phyloP scores from a whole-genome alignment of 2,888 invertebrate species.

The Ptychoptera contaminata region DNA sequence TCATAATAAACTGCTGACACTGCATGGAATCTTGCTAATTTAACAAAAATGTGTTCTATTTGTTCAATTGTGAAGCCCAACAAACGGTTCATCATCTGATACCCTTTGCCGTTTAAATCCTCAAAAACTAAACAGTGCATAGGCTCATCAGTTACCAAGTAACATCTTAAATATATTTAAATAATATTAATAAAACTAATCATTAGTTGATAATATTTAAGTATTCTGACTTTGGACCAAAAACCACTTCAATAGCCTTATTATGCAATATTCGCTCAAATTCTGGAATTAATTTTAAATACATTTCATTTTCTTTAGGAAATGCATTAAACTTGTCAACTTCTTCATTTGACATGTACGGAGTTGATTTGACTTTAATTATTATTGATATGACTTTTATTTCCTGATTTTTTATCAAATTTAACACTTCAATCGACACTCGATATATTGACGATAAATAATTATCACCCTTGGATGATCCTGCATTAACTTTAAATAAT shows the following conservation, averaged over 20 bases:
- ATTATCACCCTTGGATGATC: slow-evolving; percentile 23
- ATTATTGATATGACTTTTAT: no score
- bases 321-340: slow-evolving; percentile 13
- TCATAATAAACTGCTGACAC: slow-evolving; percentile 33
- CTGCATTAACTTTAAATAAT: slow-evolving; percentile 14
- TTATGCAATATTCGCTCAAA: slow-evolving; percentile 22
- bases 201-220: no score
- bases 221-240: slow-evolving; percentile 21
- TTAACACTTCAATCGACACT: slow-evolving; percentile 8
- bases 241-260: slow-evolving; percentile 16
- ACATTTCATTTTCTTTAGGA: slow-evolving; percentile 25
- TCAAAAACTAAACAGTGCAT: slow-evolving; percentile 16
- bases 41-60: slow-evolving; percentile 24
- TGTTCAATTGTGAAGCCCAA: slow-evolving; percentile 29
- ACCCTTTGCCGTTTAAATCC: slow-evolving; percentile 21
- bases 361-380: no score
- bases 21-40: slow-evolving; percentile 36
- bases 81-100: slow-evolving; percentile 21
- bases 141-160: no score
- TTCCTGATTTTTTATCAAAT: not conserved
- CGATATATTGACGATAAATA: slow-evolving; percentile 23
- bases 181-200: no score
- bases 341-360: not conserved
- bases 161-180: no score
- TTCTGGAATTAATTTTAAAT: slow-evolving; percentile 19